Base-by-base conservation (phyloP, 1,140 invertebrate species). In the Eulimnadia texana region DNA sequence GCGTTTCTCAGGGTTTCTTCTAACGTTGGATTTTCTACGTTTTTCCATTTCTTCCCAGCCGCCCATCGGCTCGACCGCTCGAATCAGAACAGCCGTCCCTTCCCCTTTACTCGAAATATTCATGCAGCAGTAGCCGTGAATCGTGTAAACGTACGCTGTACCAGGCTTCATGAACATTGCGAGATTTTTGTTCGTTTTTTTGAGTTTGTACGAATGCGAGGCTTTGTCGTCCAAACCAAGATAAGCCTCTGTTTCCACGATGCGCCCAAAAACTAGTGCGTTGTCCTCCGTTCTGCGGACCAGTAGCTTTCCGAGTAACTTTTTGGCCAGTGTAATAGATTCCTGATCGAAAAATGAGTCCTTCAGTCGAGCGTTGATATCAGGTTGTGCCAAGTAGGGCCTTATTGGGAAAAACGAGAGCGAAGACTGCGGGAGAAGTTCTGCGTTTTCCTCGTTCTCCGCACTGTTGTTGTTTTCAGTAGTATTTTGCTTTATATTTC, bases 171-270 rank as follows among this genome's bases (percentile, higher is more conserved):
- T 87, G 68, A 82, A 91, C 84, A 90, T 88, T 2, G 87, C 83
- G 68, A 80, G 75, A 71, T 83, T 88, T 67, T 80, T 72, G 11
- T 77, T 72, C 16, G 87, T 88, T 64, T 78, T 67, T 72, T 78
- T 82, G 16, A 82, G 79, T 60, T 79, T 73, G 68, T 77, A 86
- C 0, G 85, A 82, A 66, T 85, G 80, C 1, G 83, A 85, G 53
- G 85, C 86, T 71, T 79, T 80, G 70, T 90, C 88, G 61, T 81
- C 76, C 20, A 69, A 71, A 24, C 87, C 86, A 10, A 83, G 71
- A 70, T 90, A 90, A 64, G 81, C 79, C 74, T 90, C 87, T 0
- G 86, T 88, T 75, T 90, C 86, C 6, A 89, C 84, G 63, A 90
- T 86, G 65, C 71, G 74, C 28, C 82, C 84, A 69, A 77, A 78